Conservation (phyloP, 2,113 vertebrate species). For the Thunnus thynnus region DNA sequence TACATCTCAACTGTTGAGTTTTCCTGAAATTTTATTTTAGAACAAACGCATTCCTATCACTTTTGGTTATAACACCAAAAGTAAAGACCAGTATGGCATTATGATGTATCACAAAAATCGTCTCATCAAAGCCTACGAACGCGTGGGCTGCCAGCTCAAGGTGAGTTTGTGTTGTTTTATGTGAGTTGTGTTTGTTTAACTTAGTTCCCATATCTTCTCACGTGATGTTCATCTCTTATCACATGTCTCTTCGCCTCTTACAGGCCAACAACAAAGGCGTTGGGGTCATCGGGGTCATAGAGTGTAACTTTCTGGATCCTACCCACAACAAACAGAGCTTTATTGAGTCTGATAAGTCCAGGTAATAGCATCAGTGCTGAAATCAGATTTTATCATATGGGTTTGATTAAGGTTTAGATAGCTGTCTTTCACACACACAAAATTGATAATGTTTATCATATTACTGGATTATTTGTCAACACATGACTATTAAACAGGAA, state of each 20-base stretch:
- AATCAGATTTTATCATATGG: neutral
- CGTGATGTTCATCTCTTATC: neutral
- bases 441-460: neutral
- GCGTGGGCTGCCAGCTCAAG: conserved; percentile 93
- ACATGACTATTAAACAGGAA: neutral
- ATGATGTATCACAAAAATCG: conserved; percentile 99
- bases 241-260: neutral
- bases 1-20: neutral
- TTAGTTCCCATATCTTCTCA: neutral
- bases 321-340: conserved; percentile 99
- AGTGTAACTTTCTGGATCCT: conserved; percentile 94
- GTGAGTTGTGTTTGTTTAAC: neutral
- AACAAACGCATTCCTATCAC: conserved; percentile 88
- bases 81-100: conserved; percentile 96
- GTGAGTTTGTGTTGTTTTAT: conserved; percentile 76
- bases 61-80: conserved; percentile 97
- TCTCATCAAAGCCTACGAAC: conserved; percentile 96
- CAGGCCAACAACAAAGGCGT: conserved; percentile 93
- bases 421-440: neutral
- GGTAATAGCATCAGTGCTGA: conserved; percentile 78
- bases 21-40: conserved; percentile 68
- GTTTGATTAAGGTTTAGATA: neutral
- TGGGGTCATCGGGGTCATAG: conserved; percentile 94
- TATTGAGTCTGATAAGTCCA: conserved; percentile 94
- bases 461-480: neutral